phyloP scores from a whole-genome alignment of 2,888 invertebrate species.

The Agrochola circellaris region DNA sequence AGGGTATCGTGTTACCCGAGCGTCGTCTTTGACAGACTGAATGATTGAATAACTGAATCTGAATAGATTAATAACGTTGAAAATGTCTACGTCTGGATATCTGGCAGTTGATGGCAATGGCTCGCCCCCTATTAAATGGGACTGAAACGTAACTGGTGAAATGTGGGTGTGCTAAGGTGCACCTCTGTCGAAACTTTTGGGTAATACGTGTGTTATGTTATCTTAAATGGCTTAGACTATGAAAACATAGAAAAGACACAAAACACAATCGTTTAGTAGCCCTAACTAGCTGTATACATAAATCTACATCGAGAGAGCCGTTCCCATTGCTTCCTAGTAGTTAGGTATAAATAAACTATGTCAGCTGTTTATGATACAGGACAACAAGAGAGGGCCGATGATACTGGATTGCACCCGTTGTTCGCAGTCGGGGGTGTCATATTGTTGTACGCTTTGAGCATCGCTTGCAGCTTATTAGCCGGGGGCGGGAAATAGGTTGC shows the following conservation, averaged over 20 bases:
- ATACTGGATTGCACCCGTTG: slow-evolving; percentile 41
- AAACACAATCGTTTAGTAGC: not conserved
- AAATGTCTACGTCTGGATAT: not conserved
- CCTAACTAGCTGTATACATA: not conserved
- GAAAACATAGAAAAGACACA: not conserved
- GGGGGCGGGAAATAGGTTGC: not conserved
- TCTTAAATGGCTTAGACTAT: not conserved
- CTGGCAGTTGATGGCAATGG: not conserved
- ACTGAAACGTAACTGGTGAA: not conserved
- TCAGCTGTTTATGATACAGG: slow-evolving; percentile 54
- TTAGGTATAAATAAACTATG: slow-evolving; percentile 43
- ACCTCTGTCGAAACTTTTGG: not conserved
- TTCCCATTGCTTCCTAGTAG: slow-evolving; percentile 1
- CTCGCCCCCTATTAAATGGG: not conserved
- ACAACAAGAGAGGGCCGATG: slow-evolving; percentile 28
- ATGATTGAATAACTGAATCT: too few species aligned
- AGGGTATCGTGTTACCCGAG: too few species aligned
- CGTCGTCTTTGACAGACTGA: not conserved
- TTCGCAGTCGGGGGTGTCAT: slow-evolving; percentile 34
- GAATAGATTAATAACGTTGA: too few species aligned
- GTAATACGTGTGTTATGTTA: not conserved
- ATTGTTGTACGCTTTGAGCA: slow-evolving; percentile 51
- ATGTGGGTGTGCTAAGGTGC: not conserved
- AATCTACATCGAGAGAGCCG: not conserved
- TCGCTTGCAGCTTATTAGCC: slow-evolving; percentile 15